Base-by-base conservation (phyloP, 2,888 invertebrate species). In the Lasioglossum malachurum region DNA sequence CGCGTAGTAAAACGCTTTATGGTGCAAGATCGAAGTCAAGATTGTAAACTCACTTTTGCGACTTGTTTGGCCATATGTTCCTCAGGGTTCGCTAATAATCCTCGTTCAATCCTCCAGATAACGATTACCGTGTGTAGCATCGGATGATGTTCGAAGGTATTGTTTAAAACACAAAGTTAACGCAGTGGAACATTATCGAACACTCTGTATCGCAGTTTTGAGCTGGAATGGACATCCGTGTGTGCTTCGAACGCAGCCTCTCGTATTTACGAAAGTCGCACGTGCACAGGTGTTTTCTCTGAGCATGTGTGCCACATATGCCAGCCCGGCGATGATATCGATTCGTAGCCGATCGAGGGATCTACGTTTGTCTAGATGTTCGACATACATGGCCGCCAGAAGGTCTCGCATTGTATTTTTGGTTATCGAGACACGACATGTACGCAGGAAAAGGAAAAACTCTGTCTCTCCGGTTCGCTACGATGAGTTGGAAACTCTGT, bases 221-320 rank as follows among this genome's bases (percentile, higher is more conserved):
- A 87, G 86, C 83, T 80, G 86, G 89, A 93, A 93, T 93, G 91
- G 86, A 75, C 69, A 83, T 89, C 88, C 23, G 23, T 69, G 80
- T 86, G 84, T 91, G 57, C n/a, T 86, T 86, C 83, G 89, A 91
- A 91, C 91, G 90, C 88, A 88, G 46, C 82, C 80, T 73, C 78
- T 83, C 77, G 44, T 35, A n/a, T n/a, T n/a, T n/a, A 89, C 79
- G 90, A 81, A 89, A 91, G 92, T 83, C 89, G 92, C 94, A 93
- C 93, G 93, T 93, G 94, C 92, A 94, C 95, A 95, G 94, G 94
- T 95, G 95, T 95, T 95, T 94, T 93, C 90, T 89, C 83, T 87
- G 93, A 94, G 94, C 94, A 94, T 93, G 93, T 94, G 94, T 91
- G 92, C 88, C 90, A 90, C 93, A 92, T 92, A 91, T 92, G 91